Percentiles rank a stretch among this genome's conserved stretches.
Evolutionary conservation across 30 jellyfish, hydroid and myxozoan species (phyloP).

Genomic region (Hydractinia echinata): DNA sequence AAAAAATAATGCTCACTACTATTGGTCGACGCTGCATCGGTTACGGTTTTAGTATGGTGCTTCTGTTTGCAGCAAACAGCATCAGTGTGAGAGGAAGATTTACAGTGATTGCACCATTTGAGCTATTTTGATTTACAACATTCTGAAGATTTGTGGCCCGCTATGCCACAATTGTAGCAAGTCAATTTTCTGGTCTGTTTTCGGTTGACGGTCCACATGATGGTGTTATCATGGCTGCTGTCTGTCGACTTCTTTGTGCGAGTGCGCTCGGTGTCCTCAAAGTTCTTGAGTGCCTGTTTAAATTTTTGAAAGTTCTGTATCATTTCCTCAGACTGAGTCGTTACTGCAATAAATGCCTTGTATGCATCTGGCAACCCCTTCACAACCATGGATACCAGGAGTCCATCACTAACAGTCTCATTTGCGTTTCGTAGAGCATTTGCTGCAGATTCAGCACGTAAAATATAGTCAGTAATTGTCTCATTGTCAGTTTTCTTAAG

Average conservation of each 20-base stretch:
- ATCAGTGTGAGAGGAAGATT: constrained; percentile 34
- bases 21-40: constrained; percentile 12
- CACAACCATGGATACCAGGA: constrained; percentile 49
- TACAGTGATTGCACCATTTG: constrained; percentile 41
- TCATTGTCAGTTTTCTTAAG: constrained; percentile 10
- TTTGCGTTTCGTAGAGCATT: constrained; percentile 26
- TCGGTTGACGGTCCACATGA: neutral
- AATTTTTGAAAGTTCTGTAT: constrained; percentile 22
- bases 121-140: constrained; percentile 7
- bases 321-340: constrained; percentile 28
- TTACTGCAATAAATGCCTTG: constrained; percentile 37
- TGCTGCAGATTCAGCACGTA: constrained; percentile 48
- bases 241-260: constrained; percentile 19
- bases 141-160: constrained; percentile 13
- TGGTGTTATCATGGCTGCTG: constrained; percentile 8
- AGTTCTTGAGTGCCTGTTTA: constrained; percentile 28
- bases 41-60: constrained; percentile 44
- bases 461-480: constrained; percentile 23
- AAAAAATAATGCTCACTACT: constrained; percentile 10
- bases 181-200: constrained; percentile 13
- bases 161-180: constrained; percentile 32
- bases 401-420: constrained; percentile 33
- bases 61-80: constrained; percentile 26
- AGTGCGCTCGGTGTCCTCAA: constrained; percentile 40
- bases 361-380: constrained; percentile 42